Evolutionary conservation across 2,888 invertebrate species (phyloP), one percentile per base, ranked within the genome.

Genomic region (Chirona hameri): DNA sequence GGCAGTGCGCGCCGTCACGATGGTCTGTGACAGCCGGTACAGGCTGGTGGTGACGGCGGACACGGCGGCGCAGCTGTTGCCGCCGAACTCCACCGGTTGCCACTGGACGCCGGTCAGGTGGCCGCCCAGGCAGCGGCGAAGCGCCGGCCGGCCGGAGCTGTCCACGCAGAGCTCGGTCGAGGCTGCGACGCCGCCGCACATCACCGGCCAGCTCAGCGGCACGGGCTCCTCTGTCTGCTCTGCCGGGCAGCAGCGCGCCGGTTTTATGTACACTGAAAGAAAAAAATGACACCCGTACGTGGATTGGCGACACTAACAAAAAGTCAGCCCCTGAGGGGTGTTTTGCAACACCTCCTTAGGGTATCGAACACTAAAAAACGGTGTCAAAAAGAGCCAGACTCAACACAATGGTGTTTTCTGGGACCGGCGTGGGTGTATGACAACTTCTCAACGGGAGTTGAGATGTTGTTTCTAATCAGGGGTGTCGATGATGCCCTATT

Each of bases 91-190:
- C 76, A 46, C 39, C 21, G 21, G 27, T 2, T 87, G 83, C 92
- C 93, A 93, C 81, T 86, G 85, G 46, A 90, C 91, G 21, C 92
- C 93, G 12, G 88, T 85, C 9, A 91, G 86, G 86, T 92, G 92
- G 83, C 91, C 89, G 1, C 93, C 92, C 15, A 86, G 82, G 86
- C 93, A 93, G 82, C 87, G 87, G 85, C 92, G 88, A 46, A 89
- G 90, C 3, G 91, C 89, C 1, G 92, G 92, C 82, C 91, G 87
- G 1, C 91, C 91, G 0, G 82, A 69, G 10, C 82, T 86, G 87
- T 91, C 90, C 76, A 92, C 87, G 85, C 93, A 93, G 82, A 92
- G 88, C 85, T 91, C 89, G 76, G 88, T 88, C 0, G 92, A 90
- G 7, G 91, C 89, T 1, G 90, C 88, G 79, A 89, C 48, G 31